Evolutionary conservation across 2,888 invertebrate genomes (phyloP), one percentile per base, ranked within the genome.

Genomic region (Phyllotreta striolata): DNA sequence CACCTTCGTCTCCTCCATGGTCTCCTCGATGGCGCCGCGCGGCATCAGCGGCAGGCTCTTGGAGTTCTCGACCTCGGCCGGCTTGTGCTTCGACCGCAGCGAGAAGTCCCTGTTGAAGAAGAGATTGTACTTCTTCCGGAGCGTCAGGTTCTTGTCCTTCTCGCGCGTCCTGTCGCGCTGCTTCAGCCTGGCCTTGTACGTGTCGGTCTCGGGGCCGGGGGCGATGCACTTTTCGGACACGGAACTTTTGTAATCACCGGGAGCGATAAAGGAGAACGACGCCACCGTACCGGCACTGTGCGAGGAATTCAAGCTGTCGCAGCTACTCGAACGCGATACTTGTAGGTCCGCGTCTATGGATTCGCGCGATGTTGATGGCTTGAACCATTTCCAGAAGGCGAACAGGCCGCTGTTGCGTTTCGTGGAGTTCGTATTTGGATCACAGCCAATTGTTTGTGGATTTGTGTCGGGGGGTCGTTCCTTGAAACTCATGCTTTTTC

Each of bases 341-440:
- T 70, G 68, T 60, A 69, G 52, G 66, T 75, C 74, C 52, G 73
- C 72, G 65, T 75, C 72, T 58, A 80, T 77, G 66, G 81, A 80
- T 73, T 81, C 82, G 44, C 78, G 76, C 41, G 80, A 80, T 54
- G 76, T 69, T 61, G 83, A 77, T 55, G 88, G 87, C 68, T 88
- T 88, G 77, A 91, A 87, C 91, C 91, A 91, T 81, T 87, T 87
- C 77, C 91, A 85, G 76, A 91, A 83, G 61, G 90, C 88, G 76
- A 87, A 86, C 69, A 85, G 78, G 61, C 83, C 84, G 76, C 81
- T 84, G 75, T 81, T 81, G 66, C 82, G 76, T 72, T 81, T 81
- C 62, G 76, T 69, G 62, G 71, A 63, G 52, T 60, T 60, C 44
- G 75, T 61, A 78, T 76, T 79, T 81, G 81, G 80, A 79, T 79